Base-by-base conservation (phyloP, 2,888 invertebrate genomes). In the Drepanosiphum platanoidis region DNA sequence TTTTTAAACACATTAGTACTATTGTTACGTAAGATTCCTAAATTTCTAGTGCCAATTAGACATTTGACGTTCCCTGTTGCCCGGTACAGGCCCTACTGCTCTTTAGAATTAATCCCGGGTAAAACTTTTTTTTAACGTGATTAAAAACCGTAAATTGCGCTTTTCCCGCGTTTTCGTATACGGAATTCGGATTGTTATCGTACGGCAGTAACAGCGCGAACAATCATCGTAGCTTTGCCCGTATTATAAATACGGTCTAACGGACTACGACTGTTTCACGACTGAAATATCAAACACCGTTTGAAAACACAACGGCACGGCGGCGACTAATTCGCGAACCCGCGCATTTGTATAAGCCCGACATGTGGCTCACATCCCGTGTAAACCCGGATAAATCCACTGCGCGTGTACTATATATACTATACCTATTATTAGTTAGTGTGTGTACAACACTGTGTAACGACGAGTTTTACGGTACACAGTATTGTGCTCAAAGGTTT, bases 281-380 rank as follows among this genome's bases (percentile, higher is more conserved):
- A 27, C 61, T 61, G 58, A 39, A 64, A 27, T 77, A 61, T 77
- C 77, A 27, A 77, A 77, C 61, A 30, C 36, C 30, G 27, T 61
- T 61, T 64, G 61, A 77, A 52, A 75, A 75, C 30, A 34, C 27
- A 18, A 77, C 58, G 9, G 22, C 36, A 15, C 46, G 52, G 22
- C 22, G 52, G 52, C 18, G 27, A 9, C 39, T 77, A 77, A 61
- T 77, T 77, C 39, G 36, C 39, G 22, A 61, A 77, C 27, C 36
- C 11, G 8, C 27, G 8, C 32, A 36, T 77, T 36, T 13, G 27
- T 77, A 77, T 30, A 30, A 64, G 8, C 61, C 61, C 77, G 36
- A 39, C 77, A 68, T 39, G 77, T 61, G 36, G 61, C 39, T 39
- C 39, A 61, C 27, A 61, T 61, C 61, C 27, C 36, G 18, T 39